Base-by-base conservation (phyloP, 2,888 invertebrate species). In the Eristalis intricaria region DNA sequence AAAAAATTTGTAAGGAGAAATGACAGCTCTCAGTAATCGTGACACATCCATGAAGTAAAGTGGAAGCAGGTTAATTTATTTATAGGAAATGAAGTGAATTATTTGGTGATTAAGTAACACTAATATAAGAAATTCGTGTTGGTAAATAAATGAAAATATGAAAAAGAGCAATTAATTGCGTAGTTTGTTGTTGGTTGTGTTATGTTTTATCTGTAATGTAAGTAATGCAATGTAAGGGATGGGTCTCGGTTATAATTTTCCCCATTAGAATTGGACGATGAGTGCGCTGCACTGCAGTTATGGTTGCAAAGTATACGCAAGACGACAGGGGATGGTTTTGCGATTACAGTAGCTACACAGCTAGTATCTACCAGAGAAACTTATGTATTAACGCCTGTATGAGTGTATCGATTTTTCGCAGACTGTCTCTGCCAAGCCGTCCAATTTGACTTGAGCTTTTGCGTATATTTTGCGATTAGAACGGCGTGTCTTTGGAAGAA, bases 141-240 rank as follows among this genome's bases (percentile, higher is more conserved):
- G 87, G 87, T 87, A 87, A 87, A 87, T 87, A 87, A 71, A 77
- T 60, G n/a, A 61, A 32, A 60, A 23, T 26, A 68, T 76, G 19
- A 58, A 65, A 82, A 71, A 87, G 63, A 75, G 75, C 71, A 83
- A 80, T 80, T 58, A 76, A 58, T 87, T 84, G 87, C 84, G 87
- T 87, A 87, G 87, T 87, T 87, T 87, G 79, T 87, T 87, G 84
- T 87, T 87, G 87, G 84, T 87, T 87, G 87, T 84, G 84, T 87
- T 87, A 87, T 87, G 87, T 87, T 87, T 87, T 87, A 84, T 69
- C 79, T 84, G 87, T 87, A 87, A 87, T 87, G 87, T 87, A 87
- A 87, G 87, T 87, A 87, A 87, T 84, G 84, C 87, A 87, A 64
- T 80, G 87, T 84, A 76, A 75, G 71, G 75, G 75, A 71, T 70